Evolutionary conservation across 2,113 vertebrate genomes (phyloP).

Genomic region (Megatriorchis doriae): DNA sequence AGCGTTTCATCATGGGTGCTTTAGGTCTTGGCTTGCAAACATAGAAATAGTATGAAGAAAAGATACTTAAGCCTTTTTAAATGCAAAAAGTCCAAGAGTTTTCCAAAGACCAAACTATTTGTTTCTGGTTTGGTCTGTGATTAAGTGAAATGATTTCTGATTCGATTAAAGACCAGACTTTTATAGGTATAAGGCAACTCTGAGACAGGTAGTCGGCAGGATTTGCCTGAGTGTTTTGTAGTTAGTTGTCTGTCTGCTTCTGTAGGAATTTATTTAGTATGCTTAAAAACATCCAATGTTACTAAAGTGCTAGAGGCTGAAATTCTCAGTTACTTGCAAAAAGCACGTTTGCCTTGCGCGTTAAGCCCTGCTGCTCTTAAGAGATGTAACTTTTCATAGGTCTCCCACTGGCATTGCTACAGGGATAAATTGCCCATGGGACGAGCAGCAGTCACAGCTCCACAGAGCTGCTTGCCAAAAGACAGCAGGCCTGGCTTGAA

Average conservation of each 20-base stretch:
- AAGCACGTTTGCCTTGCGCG: rapidly evolving
- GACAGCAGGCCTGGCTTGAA: neutral
- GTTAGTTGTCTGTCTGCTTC: neutral
- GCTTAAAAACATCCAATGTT: neutral
- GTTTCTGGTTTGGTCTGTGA: neutral
- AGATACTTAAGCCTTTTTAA: neutral
- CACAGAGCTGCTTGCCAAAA: neutral
- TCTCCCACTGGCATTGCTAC: neutral
- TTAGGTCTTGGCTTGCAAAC: neutral
- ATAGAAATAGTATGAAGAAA: neutral
- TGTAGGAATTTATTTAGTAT: neutral
- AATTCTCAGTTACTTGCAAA: neutral
- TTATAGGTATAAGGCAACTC: neutral
- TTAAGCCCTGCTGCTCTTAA: neutral
- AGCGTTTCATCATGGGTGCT: neutral
- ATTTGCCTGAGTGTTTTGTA: neutral
- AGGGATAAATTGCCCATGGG: neutral
- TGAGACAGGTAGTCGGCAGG: neutral
- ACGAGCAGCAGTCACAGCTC: neutral
- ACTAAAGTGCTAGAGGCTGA: neutral
- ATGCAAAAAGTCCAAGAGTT: neutral
- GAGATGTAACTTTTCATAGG: neutral
- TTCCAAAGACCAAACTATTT: neutral
- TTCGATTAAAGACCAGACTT: neutral
- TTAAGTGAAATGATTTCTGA: neutral